Percentiles rank a stretch among this genome's conserved stretches.
Evolutionary conservation across 2,888 invertebrate species (phyloP).

Genomic region (Drosophila pseudotalamancana): DNA sequence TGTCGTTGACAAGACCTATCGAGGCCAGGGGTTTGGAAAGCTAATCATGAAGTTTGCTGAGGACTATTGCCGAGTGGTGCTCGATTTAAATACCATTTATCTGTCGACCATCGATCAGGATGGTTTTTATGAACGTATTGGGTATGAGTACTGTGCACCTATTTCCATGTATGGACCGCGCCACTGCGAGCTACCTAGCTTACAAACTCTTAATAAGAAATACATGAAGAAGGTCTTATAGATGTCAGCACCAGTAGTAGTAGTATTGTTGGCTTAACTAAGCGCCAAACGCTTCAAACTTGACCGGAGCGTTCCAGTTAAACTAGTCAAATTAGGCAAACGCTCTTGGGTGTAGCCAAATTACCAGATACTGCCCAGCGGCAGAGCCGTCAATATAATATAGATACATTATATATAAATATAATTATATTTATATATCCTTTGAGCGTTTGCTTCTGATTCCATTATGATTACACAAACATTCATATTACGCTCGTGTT

Average conservation of each 20-base stretch:
- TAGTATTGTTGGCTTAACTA: constrained; percentile 50
- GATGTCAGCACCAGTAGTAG: constrained; percentile 74
- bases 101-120: constrained; percentile 91
- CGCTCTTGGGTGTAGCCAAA: constrained; percentile 36
- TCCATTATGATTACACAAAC: constrained; percentile 66
- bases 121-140: constrained; percentile 90
- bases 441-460: constrained; percentile 60
- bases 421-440: constrained; percentile 16
- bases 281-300: constrained; percentile 34
- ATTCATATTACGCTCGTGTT: constrained; percentile 69
- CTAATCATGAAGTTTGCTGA: constrained; percentile 90
- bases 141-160: constrained; percentile 89
- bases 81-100: constrained; percentile 88
- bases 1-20: constrained; percentile 88
- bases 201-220: constrained; percentile 83
- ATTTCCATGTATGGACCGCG: constrained; percentile 88
- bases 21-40: constrained; percentile 91
- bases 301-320: constrained; percentile 42
- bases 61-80: constrained; percentile 88
- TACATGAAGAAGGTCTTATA: constrained; percentile 84
- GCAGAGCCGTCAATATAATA: constrained; percentile 39
- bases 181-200: constrained; percentile 83
- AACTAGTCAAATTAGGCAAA: constrained; percentile 68
- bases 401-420: neutral
- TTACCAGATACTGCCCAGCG: constrained; percentile 42